phyloP scores from a whole-genome alignment of 2,888 invertebrate genomes.

The Leptodirus hochenwartii region DNA sequence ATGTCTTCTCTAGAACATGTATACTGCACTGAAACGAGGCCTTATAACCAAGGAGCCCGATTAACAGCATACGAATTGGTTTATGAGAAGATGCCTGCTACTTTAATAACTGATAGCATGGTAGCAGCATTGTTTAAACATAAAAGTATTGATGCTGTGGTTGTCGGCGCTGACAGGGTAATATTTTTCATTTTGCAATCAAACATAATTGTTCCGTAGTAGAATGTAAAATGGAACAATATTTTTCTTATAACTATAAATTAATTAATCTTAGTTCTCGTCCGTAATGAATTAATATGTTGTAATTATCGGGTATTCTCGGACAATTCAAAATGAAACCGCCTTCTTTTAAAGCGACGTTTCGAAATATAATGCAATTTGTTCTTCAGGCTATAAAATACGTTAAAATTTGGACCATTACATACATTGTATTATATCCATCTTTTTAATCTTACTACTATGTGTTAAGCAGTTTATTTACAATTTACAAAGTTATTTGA shows the following conservation, averaged over 20 bases:
- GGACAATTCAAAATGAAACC: too few species aligned
- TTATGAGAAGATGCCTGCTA: constrained; percentile 80
- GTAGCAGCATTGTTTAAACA: constrained; percentile 79
- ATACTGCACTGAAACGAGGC: constrained; percentile 94
- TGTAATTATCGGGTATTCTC: too few species aligned
- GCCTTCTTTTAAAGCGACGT: too few species aligned
- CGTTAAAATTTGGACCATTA: too few species aligned
- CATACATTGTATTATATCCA: too few species aligned
- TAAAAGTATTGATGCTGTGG: constrained; percentile 70
- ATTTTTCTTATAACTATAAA: constrained; percentile 3
- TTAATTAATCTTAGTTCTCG: too few species aligned
- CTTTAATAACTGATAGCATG: constrained; percentile 89
- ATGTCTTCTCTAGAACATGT: constrained; percentile 66
- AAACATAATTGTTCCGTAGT: constrained; percentile 1
- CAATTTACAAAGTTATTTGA: too few species aligned
- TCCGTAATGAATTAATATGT: too few species aligned
- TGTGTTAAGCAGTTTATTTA: too few species aligned
- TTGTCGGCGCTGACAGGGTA: constrained; percentile 95
- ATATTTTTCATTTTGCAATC: constrained; percentile 12
- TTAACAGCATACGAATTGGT: constrained; percentile 92
- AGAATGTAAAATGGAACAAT: constrained; percentile 1
- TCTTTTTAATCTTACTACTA: too few species aligned
- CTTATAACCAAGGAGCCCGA: constrained; percentile 93
- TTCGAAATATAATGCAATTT: too few species aligned
- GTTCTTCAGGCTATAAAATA: too few species aligned